Conservation (phyloP, 2,113 vertebrate genomes). For the Climacteris rufus region DNA sequence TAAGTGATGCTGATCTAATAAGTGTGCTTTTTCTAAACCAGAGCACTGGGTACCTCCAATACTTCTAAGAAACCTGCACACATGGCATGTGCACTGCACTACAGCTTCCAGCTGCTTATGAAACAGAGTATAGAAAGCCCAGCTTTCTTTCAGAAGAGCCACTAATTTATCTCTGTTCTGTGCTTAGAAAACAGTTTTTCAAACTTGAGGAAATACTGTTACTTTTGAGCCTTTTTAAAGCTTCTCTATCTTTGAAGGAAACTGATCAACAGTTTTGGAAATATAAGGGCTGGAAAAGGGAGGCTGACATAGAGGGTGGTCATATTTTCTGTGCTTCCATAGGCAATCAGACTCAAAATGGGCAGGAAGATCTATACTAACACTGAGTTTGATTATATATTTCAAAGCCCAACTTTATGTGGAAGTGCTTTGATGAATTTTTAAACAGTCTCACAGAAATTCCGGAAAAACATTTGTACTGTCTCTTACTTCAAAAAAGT, state of each 20-base stretch:
- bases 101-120: too few relatives aligned
- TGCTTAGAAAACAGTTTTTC: not conserved
- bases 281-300: not conserved
- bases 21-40: too few relatives aligned
- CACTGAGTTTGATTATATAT: not conserved
- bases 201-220: not conserved
- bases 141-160: too few relatives aligned
- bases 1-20: too few relatives aligned
- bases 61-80: too few relatives aligned
- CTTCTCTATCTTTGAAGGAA: not conserved
- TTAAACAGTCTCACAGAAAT: not conserved
- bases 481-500: not conserved
- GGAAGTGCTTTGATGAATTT: conserved; percentile 46
- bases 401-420: not conserved
- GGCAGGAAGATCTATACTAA: not conserved
- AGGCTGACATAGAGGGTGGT: not conserved
- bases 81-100: too few relatives aligned
- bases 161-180: not conserved
- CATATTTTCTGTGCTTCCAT: not conserved
- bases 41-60: too few relatives aligned
- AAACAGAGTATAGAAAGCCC: too few relatives aligned
- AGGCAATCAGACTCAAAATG: not conserved
- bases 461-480: not conserved
- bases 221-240: not conserved
- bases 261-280: not conserved